Percentiles rank a stretch among this genome's conserved stretches.
These are phyloP conservation scores for Athripsodes cinereus DNA, from an alignment of 2,888 invertebrate species.

Conservation along the genomic window DNA sequence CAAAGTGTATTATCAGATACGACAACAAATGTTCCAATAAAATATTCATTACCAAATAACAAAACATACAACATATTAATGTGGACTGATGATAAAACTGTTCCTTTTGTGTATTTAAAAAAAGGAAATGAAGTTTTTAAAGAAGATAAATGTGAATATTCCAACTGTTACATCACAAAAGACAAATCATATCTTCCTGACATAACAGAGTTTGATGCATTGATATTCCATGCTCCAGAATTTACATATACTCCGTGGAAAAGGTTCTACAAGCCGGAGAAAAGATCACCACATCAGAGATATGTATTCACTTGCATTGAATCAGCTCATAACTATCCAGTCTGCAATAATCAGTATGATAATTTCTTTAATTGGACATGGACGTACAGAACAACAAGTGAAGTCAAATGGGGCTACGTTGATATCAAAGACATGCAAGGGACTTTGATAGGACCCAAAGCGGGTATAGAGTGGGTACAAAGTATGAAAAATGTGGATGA, in stretches of 20 bases:
- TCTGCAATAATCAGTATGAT: slow-evolving; percentile 36
- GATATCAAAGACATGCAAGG: slow-evolving; percentile 34
- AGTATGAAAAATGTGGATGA: slow-evolving; percentile 32
- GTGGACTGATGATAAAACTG: slow-evolving; percentile 33
- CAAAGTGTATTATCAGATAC: neutral
- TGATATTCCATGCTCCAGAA: slow-evolving; percentile 36
- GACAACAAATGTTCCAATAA: neutral
- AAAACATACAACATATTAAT: slow-evolving; percentile 32
- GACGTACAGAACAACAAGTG: slow-evolving; percentile 42
- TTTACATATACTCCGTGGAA: slow-evolving; percentile 26
- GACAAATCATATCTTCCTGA: slow-evolving; percentile 27
- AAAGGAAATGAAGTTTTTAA: slow-evolving; percentile 33
- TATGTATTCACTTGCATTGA: slow-evolving; percentile 42
- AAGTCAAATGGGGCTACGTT: slow-evolving; percentile 39
- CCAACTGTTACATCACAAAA: slow-evolving; percentile 36
- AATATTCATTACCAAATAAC: neutral
- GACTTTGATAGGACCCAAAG: slow-evolving; percentile 37
- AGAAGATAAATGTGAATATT: slow-evolving; percentile 33
- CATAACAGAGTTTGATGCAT: slow-evolving; percentile 33
- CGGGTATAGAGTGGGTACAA: slow-evolving; percentile 35
- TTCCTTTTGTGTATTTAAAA: slow-evolving; percentile 35
- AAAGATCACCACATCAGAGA: slow-evolving; percentile 35
- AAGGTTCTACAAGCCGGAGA: slow-evolving; percentile 29
- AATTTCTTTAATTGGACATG: slow-evolving; percentile 44
- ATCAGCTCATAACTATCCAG: slow-evolving; percentile 40